Percentiles rank a stretch among this genome's conserved stretches.
Conservation (phyloP, 2,888 invertebrate species). For the Belgica antarctica region DNA sequence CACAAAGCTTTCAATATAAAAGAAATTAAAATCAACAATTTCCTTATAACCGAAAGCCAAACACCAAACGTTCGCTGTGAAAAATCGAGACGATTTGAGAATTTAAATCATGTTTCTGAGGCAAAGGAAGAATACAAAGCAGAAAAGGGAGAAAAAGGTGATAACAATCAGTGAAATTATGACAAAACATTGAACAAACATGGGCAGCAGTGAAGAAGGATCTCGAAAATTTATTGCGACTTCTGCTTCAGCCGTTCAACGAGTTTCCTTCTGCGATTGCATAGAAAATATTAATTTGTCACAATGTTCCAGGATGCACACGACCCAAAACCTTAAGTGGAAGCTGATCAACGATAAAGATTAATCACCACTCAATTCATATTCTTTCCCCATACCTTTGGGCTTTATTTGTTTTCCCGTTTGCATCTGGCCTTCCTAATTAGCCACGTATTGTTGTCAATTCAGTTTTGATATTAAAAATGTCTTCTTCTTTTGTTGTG, state of each 20-base stretch:
- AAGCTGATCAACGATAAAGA: conserved; percentile 20
- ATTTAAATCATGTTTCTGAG: conserved; percentile 28
- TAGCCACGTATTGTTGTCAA: conserved; percentile 2
- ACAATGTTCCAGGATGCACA: background rate
- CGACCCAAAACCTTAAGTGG: no score
- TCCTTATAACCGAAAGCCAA: conserved; percentile 31
- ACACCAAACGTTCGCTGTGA: background rate
- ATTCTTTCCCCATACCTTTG: background rate
- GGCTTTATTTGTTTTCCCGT: no score
- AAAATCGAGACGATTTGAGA: background rate
- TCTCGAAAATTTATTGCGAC: conserved; percentile 14
- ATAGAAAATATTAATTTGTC: conserved; percentile 31
- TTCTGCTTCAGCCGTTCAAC: conserved; percentile 10
- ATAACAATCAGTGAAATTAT: conserved; percentile 29
- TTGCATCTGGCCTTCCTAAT: conserved; percentile 17
- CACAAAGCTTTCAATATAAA: conserved; percentile 19
- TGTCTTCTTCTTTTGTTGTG: background rate
- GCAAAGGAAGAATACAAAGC: background rate
- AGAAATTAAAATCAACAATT: conserved; percentile 41
- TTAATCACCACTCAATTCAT: background rate
- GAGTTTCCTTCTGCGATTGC: background rate
- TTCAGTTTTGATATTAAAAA: conserved; percentile 12
- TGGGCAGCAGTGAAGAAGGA: conserved; percentile 5
- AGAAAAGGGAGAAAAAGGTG: conserved; percentile 13
- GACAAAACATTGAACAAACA: conserved; percentile 28